A percentile compares a stretch with the other conserved stretches of the same genome.
Conservation (phyloP, 2,113 vertebrate genomes). For the Toxotes jaculatrix region DNA sequence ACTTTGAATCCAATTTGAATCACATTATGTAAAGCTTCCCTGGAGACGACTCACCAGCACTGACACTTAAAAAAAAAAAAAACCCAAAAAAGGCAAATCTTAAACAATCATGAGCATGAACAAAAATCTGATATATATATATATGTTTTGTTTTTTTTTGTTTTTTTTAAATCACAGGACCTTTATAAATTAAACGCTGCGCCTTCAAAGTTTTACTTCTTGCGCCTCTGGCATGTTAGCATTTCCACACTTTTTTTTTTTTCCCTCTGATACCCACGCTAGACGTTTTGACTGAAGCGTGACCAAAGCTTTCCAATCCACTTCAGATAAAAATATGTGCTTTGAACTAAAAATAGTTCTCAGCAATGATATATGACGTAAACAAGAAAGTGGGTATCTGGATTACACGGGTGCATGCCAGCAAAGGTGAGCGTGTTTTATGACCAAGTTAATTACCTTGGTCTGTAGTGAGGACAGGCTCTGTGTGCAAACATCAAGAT, state of each 20-base stretch:
- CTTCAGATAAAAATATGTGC: constrained; percentile 46
- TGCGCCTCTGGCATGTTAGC: constrained; percentile 30
- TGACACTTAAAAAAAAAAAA: constrained; percentile 28
- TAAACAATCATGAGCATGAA: constrained; percentile 49
- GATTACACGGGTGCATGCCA: not conserved
- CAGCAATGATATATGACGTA: constrained; percentile 14
- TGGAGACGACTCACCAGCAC: constrained; percentile 38
- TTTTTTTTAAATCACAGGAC: constrained; percentile 1
- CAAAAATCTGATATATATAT: constrained; percentile 15
- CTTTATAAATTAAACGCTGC: constrained; percentile 22
- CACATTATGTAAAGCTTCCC: constrained; percentile 67
- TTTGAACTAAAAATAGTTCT: constrained; percentile 56
- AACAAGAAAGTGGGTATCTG: constrained; percentile 3
- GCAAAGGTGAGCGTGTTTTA: constrained; percentile 22
- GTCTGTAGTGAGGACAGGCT: constrained; percentile 23
- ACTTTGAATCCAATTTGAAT: constrained; percentile 67
- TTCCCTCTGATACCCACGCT: constrained; percentile 4
- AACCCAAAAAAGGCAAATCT: constrained; percentile 3
- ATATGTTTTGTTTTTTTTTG: constrained; percentile 25
- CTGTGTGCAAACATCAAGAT: constrained; percentile 26
- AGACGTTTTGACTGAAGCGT: constrained; percentile 43
- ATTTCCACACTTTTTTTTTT: constrained; percentile 28
- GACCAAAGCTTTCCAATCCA: constrained; percentile 47
- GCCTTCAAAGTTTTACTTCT: constrained; percentile 41
- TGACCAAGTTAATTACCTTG: constrained; percentile 5